Evolutionary conservation across 2,888 invertebrate genomes (phyloP).

Genomic region (Sminthurides aquaticus): DNA sequence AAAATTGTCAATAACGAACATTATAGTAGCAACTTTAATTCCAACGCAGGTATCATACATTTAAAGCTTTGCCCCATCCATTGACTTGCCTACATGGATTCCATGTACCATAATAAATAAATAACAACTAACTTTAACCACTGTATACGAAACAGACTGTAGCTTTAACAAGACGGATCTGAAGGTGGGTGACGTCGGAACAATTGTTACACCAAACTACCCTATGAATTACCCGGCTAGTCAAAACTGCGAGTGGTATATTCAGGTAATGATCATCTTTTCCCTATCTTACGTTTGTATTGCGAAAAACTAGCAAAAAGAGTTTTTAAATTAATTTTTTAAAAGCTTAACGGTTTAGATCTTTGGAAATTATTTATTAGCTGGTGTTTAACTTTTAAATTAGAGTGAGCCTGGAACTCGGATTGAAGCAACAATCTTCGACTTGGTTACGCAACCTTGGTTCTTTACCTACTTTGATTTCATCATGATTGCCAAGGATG

Average conservation of each 20-base stretch:
- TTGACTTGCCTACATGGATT: too few species aligned
- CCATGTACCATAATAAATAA: too few species aligned
- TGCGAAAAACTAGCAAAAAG: not conserved
- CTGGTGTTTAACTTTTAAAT: constrained; percentile 7
- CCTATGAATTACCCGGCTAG: constrained; percentile 42
- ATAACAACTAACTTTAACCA: too few species aligned
- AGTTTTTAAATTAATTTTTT: not conserved
- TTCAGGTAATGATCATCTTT: constrained; percentile 30
- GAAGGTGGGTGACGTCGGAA: constrained; percentile 36
- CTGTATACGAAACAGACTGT: too few species aligned
- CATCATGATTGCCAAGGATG: constrained; percentile 38
- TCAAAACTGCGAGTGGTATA: constrained; percentile 37
- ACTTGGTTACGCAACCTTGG: constrained; percentile 41
- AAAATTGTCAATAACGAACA: constrained; percentile 27
- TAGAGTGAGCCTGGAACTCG: constrained; percentile 32
- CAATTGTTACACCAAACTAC: constrained; percentile 39
- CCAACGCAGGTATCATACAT: constrained; percentile 23
- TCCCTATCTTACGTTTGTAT: not conserved
- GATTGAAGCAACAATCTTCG: constrained; percentile 41
- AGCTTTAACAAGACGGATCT: constrained; percentile 33
- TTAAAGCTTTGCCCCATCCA: not conserved
- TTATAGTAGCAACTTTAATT: constrained; percentile 25
- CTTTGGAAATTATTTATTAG: too few species aligned
- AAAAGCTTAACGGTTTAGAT: not conserved
- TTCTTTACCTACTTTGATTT: constrained; percentile 43